phyloP scores from a whole-genome alignment of 2,797 vertebrate species.

The Clarias pachynema region DNA sequence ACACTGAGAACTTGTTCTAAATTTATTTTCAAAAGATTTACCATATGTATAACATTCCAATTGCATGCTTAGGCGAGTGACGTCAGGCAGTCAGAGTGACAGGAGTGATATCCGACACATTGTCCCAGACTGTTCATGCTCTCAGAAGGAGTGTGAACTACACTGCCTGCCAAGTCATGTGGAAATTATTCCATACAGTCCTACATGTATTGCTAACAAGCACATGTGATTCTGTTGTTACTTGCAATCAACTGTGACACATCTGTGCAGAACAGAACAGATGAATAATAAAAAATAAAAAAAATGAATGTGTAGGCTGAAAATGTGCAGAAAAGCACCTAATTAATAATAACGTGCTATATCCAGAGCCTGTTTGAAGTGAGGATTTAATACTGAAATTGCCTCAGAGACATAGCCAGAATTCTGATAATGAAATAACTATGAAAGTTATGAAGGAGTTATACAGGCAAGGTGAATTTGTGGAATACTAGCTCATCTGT shows the following conservation, averaged over 20 bases:
- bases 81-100: constrained; percentile 7
- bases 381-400: neutral
- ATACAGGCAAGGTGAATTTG: neutral
- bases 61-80: neutral
- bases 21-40: neutral
- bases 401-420: neutral
- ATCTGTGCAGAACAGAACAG: constrained; percentile 32
- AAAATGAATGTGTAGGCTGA: constrained; percentile 21
- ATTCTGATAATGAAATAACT: neutral
- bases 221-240: constrained; percentile 48
- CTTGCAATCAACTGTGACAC: constrained; percentile 46
- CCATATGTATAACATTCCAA: neutral
- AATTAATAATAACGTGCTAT: neutral
- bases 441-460: neutral
- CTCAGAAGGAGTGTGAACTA: constrained; percentile 53
- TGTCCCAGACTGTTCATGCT: constrained; percentile 12
- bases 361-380: neutral
- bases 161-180: constrained; percentile 56
- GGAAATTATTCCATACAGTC: constrained; percentile 56
- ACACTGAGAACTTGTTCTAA: neutral
- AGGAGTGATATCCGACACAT: constrained; percentile 32
- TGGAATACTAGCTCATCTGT: neutral
- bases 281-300: constrained; percentile 43
- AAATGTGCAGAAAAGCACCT: constrained; percentile 4
- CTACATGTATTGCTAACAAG: constrained; percentile 43